Base-by-base conservation (phyloP, 37 sponge, comb jelly and placozoan genomes). In the Axinella damicornis region DNA sequence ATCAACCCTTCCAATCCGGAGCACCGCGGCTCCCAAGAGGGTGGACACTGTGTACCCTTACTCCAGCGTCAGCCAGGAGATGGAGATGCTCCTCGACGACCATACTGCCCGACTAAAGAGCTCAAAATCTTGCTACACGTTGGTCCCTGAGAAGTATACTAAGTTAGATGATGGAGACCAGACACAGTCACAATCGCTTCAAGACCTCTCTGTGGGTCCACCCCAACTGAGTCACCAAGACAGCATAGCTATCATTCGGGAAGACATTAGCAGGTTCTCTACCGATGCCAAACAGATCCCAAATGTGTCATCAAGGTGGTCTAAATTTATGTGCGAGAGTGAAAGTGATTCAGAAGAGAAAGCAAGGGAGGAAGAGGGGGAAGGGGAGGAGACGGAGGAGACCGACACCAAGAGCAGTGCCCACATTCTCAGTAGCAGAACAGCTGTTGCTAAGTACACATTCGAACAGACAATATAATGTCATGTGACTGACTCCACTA, bases 321-420 rank as follows among this genome's bases (percentile, higher is more conserved):
- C 72, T 14, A 65, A 79, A 65, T 86, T 79, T 72, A 63, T 79
- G 80, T 59, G 73, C 24, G 63, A 71, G 28, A 63, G 62, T 19
- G 76, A 81, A 37, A 55, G 53, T 21, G 56, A 77, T 31, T 60
- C 30, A 24, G 83, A 83, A 2, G 74, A 64, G 81, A 58, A 19
- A 28, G 80, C 19, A 24, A 9, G 46, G 9, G 46, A 46, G 46
- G 46, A 9, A 12, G 9, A 46, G 4, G 46, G 46, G 46, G 46
- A 46, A 24, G 83, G 72, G 17, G 74, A 64, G 81, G 69, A 19
- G 53, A 69, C 19, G 40, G 46, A 9, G 9, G 46, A 46, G 46
- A 9, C 6, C 9, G 9, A 46, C 9, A 9, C 6, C 6, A 9
- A 46, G 46, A 46, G 9, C 46, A 46, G 46, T 46, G 9, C 9